Evolutionary conservation across 2,113 vertebrate genomes (phyloP).

Genomic region (Myanophis thanlyinensis): DNA sequence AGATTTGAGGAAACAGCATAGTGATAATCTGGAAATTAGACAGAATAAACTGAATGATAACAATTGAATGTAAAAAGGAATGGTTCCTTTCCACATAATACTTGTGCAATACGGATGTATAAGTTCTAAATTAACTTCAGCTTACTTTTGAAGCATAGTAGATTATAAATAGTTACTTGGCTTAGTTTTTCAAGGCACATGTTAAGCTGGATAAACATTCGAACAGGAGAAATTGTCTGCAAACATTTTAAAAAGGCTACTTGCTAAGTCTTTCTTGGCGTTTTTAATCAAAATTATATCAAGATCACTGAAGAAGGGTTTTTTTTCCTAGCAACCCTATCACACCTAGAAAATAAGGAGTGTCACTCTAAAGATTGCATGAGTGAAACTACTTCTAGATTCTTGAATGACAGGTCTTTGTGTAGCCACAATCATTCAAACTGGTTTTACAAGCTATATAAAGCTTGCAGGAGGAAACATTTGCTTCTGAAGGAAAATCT

Average conservation of each 20-base stretch:
- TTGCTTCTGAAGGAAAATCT: conserved; percentile 30
- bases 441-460: conserved; percentile 87
- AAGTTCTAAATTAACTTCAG: not conserved
- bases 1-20: not conserved
- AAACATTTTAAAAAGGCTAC: not conserved
- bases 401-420: conserved; percentile 65
- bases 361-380: conserved; percentile 51
- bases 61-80: not conserved
- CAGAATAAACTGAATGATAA: not conserved
- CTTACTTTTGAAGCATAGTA: conserved; percentile 21
- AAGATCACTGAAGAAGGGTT: conserved; percentile 4
- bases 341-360: conserved; percentile 58
- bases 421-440: conserved; percentile 75
- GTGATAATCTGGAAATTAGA: conserved; percentile 25
- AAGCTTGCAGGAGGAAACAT: conserved; percentile 52
- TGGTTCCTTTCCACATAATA: not conserved
- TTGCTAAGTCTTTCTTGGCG: not conserved
- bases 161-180: not conserved
- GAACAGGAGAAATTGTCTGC: not conserved
- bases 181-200: not conserved
- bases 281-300: conserved; percentile 28
- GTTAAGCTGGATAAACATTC: not conserved
- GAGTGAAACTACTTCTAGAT: conserved; percentile 41
- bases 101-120: not conserved
- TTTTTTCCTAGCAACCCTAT: conserved; percentile 29